These are phyloP conservation scores for Porites evermanni DNA, from an alignment of 92 coral and sea anemone species.

Conservation along the genomic window DNA sequence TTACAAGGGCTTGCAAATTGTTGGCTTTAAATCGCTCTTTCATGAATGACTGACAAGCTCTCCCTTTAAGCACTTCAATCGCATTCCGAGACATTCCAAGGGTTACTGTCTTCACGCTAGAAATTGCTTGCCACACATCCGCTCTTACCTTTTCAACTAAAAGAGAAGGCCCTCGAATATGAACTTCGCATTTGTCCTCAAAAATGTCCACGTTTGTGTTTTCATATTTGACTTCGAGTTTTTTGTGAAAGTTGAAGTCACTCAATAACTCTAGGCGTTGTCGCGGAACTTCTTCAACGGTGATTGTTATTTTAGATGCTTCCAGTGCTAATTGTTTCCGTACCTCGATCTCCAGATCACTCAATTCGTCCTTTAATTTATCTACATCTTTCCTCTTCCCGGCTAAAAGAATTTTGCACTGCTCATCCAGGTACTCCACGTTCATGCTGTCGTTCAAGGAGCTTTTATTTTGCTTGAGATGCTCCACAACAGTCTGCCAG, in stretches of 20 bases:
- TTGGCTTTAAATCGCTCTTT: constrained; percentile 13
- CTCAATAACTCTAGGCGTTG: constrained; percentile 33
- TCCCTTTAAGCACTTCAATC: neutral
- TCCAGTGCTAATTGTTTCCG: constrained; percentile 42
- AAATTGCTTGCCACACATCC: constrained; percentile 40
- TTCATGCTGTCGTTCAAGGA: neutral
- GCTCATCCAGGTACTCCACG: neutral
- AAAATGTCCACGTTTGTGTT: constrained; percentile 33
- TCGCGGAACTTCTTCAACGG: constrained; percentile 10
- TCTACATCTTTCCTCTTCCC: constrained; percentile 59
- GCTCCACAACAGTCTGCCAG: constrained; percentile 15
- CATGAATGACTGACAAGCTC: neutral
- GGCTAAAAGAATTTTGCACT: constrained; percentile 15
- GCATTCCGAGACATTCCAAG: constrained; percentile 9
- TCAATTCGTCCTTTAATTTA: constrained; percentile 24
- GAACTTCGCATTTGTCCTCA: constrained; percentile 12
- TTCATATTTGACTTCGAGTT: constrained; percentile 19
- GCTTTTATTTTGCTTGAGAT: constrained; percentile 5
- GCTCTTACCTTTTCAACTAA: constrained; percentile 33
- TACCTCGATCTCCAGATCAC: constrained; percentile 43
- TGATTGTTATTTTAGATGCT: constrained; percentile 31
- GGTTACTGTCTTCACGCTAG: constrained; percentile 11
- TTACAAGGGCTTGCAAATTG: constrained; percentile 21
- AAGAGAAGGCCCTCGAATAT: constrained; percentile 46
- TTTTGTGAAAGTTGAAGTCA: constrained; percentile 21